A percentile compares a stretch with the other conserved stretches of the same genome.
Conservation (phyloP, 2,888 invertebrate genomes). For the Gryllus longicercus region DNA sequence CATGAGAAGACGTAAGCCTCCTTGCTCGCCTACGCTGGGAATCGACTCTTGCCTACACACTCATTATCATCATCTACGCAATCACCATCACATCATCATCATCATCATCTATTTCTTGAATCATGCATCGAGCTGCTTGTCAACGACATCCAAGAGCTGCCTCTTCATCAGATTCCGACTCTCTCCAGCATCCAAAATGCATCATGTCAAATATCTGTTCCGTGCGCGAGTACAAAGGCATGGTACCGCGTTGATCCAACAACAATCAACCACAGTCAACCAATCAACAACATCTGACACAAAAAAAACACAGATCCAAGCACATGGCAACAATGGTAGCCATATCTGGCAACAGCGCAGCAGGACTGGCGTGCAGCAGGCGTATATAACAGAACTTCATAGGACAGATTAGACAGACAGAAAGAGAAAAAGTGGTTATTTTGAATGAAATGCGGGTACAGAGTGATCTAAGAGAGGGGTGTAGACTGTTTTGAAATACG, state of each 20-base stretch:
- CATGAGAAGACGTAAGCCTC: too few species aligned
- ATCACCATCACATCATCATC: too few species aligned
- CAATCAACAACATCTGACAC: not conserved
- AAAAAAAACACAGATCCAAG: not conserved
- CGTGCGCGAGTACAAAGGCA: constrained; percentile 11
- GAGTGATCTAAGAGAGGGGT: not conserved
- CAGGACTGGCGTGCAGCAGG: not conserved
- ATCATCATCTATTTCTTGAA: too few species aligned
- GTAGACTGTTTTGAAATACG: not conserved
- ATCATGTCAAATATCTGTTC: not conserved
- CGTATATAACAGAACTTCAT: not conserved
- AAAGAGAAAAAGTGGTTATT: not conserved
- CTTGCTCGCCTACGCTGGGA: too few species aligned
- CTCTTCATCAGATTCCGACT: not conserved
- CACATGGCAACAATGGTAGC: constrained; percentile 1
- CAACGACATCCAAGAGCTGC: not conserved
- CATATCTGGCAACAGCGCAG: not conserved
- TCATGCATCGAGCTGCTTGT: too few species aligned
- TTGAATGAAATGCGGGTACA: not conserved
- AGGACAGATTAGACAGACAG: not conserved
- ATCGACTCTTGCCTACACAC: too few species aligned
- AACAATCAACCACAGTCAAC: not conserved
- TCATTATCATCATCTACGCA: too few species aligned
- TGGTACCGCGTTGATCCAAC: not conserved
- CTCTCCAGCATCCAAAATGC: not conserved